Percentiles rank a stretch among this genome's conserved stretches.
phyloP scores from a whole-genome alignment of 2,113 vertebrate genomes.

The Leptobrachium leishanense region DNA sequence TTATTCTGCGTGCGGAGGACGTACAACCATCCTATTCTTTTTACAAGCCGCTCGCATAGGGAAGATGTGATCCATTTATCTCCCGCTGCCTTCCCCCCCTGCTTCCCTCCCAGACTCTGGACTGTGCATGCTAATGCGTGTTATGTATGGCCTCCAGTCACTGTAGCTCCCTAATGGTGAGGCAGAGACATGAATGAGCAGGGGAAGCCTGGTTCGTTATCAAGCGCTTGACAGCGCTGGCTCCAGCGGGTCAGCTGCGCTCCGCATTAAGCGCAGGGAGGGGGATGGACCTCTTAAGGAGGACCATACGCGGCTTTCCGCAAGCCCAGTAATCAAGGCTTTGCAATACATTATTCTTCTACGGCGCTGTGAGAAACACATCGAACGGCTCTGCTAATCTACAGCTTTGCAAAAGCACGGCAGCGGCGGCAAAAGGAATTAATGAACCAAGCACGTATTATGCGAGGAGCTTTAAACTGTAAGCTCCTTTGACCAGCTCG shows the following conservation, averaged over 20 bases:
- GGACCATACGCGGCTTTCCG: background rate
- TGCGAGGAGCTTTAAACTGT: too few relatives aligned
- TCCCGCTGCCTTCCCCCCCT: slow-evolving; percentile 5
- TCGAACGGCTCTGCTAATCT: too few relatives aligned
- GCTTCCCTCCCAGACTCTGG: slow-evolving; percentile 25
- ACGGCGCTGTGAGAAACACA: too few relatives aligned
- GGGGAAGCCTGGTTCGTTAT: slow-evolving; percentile 33
- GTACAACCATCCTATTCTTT: background rate
- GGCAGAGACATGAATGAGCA: slow-evolving; percentile 30
- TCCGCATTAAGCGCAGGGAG: slow-evolving; percentile 15
- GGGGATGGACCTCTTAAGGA: slow-evolving; percentile 3
- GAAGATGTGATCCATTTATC: slow-evolving; percentile 41
- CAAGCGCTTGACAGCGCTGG: slow-evolving; percentile 35
- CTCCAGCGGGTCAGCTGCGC: slow-evolving; percentile 38
- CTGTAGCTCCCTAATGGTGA: slow-evolving; percentile 27
- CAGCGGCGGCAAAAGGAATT: too few relatives aligned
- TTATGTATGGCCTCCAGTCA: slow-evolving; percentile 45
- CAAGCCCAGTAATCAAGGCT: too few relatives aligned
- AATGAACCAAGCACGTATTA: too few relatives aligned
- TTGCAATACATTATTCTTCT: too few relatives aligned
- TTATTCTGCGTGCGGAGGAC: background rate
- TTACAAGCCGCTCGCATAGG: background rate
- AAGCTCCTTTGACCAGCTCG: too few relatives aligned
- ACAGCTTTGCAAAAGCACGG: too few relatives aligned
- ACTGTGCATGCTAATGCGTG: slow-evolving; percentile 44